These are phyloP conservation scores for Porites cylindrica DNA, from an alignment of 92 coral and sea anemone species.

Conservation along the genomic window DNA sequence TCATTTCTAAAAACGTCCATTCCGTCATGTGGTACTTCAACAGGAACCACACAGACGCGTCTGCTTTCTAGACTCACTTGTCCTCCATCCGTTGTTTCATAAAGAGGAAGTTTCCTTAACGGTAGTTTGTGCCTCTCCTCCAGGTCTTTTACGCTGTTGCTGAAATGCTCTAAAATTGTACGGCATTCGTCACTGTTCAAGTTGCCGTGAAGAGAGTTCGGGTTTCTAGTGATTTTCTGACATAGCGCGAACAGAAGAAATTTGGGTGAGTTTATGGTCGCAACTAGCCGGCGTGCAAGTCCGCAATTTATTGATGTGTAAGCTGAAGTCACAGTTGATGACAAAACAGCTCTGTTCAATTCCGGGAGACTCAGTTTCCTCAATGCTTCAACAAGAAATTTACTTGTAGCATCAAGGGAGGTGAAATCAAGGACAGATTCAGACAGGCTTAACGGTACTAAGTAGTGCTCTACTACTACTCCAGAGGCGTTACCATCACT, in stretches of 20 bases:
- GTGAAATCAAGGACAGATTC: conserved; percentile 48
- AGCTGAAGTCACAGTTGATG: not conserved
- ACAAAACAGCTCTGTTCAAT: conserved; percentile 33
- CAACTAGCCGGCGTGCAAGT: conserved; percentile 50
- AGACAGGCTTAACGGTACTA: conserved; percentile 60
- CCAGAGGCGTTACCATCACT: not conserved
- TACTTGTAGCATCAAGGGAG: not conserved
- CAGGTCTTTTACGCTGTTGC: not conserved
- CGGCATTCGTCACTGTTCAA: not conserved
- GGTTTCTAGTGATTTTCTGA: conserved; percentile 21
- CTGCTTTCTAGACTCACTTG: conserved; percentile 11
- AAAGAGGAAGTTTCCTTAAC: conserved; percentile 63
- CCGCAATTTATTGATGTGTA: too few species aligned
- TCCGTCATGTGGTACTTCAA: conserved; percentile 45
- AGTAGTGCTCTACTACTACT: conserved; percentile 21
- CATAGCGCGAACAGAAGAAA: conserved; percentile 48
- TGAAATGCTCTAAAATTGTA: conserved; percentile 55
- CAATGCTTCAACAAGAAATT: conserved; percentile 3
- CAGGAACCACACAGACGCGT: conserved; percentile 35
- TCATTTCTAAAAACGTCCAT: conserved; percentile 37
- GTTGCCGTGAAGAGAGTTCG: not conserved
- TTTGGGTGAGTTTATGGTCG: conserved; percentile 51
- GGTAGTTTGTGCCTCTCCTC: not conserved
- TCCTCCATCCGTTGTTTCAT: conserved; percentile 42
- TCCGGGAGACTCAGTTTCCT: conserved; percentile 55